phyloP scores from a whole-genome alignment of 2,888 invertebrate genomes.

The Xanthostigma xanthostigma region DNA sequence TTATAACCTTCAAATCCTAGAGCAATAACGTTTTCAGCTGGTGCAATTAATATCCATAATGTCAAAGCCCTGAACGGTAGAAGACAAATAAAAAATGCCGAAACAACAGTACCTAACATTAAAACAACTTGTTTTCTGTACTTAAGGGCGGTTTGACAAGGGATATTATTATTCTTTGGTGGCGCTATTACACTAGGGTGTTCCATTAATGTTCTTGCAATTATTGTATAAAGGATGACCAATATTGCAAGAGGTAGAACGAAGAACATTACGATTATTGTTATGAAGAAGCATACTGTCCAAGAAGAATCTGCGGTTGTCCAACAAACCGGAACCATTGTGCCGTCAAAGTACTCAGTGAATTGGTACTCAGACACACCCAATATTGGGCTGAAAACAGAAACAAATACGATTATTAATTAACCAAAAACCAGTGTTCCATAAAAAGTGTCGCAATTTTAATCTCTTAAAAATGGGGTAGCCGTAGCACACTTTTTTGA shows the following conservation, averaged over 20 bases:
- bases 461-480: background rate
- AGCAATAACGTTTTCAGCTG: constrained; percentile 40
- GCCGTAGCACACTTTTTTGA: background rate
- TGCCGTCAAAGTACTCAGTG: constrained; percentile 57
- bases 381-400: constrained; percentile 63
- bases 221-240: constrained; percentile 68
- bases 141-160: constrained; percentile 43
- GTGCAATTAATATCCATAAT: constrained; percentile 71
- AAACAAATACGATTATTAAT: constrained; percentile 5
- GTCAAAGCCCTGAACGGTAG: constrained; percentile 80
- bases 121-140: constrained; percentile 71
- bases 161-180: constrained; percentile 32
- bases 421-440: no score
- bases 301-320: constrained; percentile 66
- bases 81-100: constrained; percentile 81
- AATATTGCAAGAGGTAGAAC: constrained; percentile 68
- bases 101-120: constrained; percentile 79
- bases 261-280: constrained; percentile 71
- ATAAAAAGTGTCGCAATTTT: background rate
- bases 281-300: constrained; percentile 65
- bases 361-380: constrained; percentile 62
- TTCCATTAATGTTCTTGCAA: constrained; percentile 72
- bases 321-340: constrained; percentile 59
- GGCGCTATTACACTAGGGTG: constrained; percentile 55
- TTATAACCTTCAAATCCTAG: constrained; percentile 71